Evolutionary conservation across 2,888 invertebrate species (phyloP), one percentile per base, ranked within the genome.

Genomic region (Fabriciana adippe): DNA sequence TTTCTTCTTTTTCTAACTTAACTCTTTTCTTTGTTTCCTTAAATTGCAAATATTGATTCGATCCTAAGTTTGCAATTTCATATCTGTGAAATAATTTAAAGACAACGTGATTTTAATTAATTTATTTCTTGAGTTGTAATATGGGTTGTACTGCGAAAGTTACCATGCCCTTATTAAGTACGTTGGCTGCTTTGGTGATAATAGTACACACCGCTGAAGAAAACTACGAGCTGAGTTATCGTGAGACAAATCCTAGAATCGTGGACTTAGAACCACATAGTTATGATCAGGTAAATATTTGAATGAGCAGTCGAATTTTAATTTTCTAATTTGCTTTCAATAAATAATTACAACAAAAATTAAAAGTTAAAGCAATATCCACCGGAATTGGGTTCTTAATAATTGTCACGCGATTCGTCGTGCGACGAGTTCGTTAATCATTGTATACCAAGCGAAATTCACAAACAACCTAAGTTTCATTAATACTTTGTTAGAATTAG

Each of bases 141-240:
- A 92, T 92, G 92, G 89, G 89, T 88, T 83, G 83, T 76, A 81
- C 78, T 82, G 84, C 85, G 87, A 87, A 74, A 78, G 74, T 65
- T 78, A 81, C 80, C 72, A 92, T 92, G 92, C 86, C 89, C 72
- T 82, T 92, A 76, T 78, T 92, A 79, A 90, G 90, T 81, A 92
- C 90, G 80, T 78, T 92, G 78, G 92, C 92, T 73, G 92, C 92
- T 73, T 77, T 92, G 83, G 90, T 92, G 77, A 90, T 92, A 71
- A 89, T 92, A 73, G 92, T 89, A 74, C 84, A 91, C 75, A 87
- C 91, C 41, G 87, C 88, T 4, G 91, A 92, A 73, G 91, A 91
- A 72, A 86, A 88, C 54, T 77, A 83, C 70, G 86, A 87, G 67
- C 75, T 76, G 57, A 84, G 85, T n/a, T 84, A 84, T 68, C 78